Conservation (phyloP, 2,888 invertebrate species). For the Drosophila histrio region DNA sequence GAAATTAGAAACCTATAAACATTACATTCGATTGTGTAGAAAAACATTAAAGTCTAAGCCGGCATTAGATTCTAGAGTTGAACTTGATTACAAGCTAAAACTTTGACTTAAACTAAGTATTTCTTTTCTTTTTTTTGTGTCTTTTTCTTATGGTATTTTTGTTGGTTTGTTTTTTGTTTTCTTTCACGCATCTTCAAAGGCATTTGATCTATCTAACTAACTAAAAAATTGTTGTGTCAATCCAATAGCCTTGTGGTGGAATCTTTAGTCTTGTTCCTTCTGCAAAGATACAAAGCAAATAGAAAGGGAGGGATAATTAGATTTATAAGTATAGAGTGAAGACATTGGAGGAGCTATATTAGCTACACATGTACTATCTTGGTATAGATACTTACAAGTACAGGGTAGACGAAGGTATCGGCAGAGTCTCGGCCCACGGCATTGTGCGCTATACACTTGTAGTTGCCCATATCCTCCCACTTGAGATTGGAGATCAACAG, state of each 20-base stretch:
- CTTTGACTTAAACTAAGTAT: slow-evolving; percentile 39
- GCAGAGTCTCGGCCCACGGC: slow-evolving; percentile 87
- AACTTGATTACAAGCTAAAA: slow-evolving; percentile 46
- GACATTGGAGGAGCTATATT: not conserved
- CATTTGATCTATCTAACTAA: slow-evolving; percentile 79
- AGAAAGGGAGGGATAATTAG: no score
- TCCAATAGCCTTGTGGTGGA: slow-evolving; percentile 70
- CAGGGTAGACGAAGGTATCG: slow-evolving; percentile 90
- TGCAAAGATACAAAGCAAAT: slow-evolving; percentile 48
- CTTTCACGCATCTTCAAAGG: slow-evolving; percentile 76
- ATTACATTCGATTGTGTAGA: slow-evolving; percentile 46
- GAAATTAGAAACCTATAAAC: slow-evolving; percentile 27
- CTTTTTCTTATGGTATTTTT: slow-evolving; percentile 35
- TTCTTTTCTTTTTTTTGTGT: slow-evolving; percentile 14
- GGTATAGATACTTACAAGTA: slow-evolving; percentile 82
- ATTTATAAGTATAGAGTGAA: no score
- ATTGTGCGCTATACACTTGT: slow-evolving; percentile 90
- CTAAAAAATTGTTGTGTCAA: slow-evolving; percentile 64
- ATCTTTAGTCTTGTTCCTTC: slow-evolving; percentile 76
- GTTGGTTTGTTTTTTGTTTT: slow-evolving; percentile 33
- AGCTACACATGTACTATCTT: no score
- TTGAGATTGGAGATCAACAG: slow-evolving; percentile 89
- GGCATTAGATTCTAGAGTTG: slow-evolving; percentile 76
- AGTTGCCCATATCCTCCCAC: slow-evolving; percentile 94
- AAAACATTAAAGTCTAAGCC: slow-evolving; percentile 73